Percentiles rank a stretch among this genome's conserved stretches.
These are phyloP conservation scores for Merops nubicus DNA, from an alignment of 2,113 vertebrate species.

Conservation along the genomic window DNA sequence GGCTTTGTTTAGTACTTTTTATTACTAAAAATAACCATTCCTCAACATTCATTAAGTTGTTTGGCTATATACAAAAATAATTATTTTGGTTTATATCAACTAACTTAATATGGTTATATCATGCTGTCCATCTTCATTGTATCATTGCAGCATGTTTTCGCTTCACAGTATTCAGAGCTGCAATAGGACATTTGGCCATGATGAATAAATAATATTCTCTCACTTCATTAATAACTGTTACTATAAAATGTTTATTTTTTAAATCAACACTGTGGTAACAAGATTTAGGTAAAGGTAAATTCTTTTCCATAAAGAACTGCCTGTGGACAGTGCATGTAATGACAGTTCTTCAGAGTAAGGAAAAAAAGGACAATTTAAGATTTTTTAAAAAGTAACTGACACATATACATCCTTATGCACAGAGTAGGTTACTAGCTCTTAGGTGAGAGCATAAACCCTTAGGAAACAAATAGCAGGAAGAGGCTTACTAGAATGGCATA, in stretches of 20 bases:
- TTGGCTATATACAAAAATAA: neutral
- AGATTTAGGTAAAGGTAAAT: neutral
- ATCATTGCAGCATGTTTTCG: neutral
- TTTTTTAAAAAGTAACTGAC: too few species aligned
- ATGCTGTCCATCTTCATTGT: neutral
- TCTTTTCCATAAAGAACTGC: neutral
- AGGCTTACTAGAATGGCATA: accelerated
- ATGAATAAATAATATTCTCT: neutral
- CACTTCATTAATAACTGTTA: neutral
- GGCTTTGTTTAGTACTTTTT: neutral
- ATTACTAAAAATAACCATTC: neutral
- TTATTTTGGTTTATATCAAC: neutral
- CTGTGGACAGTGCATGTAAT: neutral
- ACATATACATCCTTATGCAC: too few species aligned
- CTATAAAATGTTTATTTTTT: neutral
- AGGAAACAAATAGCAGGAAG: neutral
- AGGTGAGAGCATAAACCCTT: neutral
- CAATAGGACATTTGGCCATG: neutral
- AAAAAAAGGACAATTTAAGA: neutral
- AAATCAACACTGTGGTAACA: neutral
- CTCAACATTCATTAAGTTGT: neutral
- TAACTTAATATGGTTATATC: neutral
- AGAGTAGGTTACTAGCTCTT: neutral
- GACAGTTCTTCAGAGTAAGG: neutral
- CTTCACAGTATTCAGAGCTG: neutral